These are phyloP conservation scores for Gadopsis bispinosus DNA, from an alignment of 2,797 vertebrate species.

Conservation along the genomic window DNA sequence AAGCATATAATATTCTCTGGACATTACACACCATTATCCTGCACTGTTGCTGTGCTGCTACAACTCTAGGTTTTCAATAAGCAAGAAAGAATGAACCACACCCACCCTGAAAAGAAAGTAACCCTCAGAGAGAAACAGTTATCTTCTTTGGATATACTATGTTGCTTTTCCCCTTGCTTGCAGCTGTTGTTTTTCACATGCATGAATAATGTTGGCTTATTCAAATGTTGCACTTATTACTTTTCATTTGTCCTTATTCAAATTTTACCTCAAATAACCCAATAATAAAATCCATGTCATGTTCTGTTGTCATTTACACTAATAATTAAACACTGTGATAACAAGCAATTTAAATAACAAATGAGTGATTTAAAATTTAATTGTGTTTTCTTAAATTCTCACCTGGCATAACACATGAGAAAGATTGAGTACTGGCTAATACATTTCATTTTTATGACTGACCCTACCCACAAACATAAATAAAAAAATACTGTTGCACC, in stretches of 20 bases:
- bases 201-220: not conserved
- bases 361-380: not conserved
- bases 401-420: not conserved
- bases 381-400: not conserved
- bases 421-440: slow-evolving; percentile 9
- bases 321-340: slow-evolving; percentile 37
- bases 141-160: not conserved
- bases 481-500: not conserved
- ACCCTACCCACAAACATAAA: slow-evolving; percentile 34
- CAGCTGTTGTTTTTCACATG: not conserved
- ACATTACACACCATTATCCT: slow-evolving; percentile 70
- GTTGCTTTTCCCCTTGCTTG: not conserved
- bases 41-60: slow-evolving; percentile 34
- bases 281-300: slow-evolving; percentile 15
- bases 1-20: slow-evolving; percentile 65
- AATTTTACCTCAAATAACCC: not conserved
- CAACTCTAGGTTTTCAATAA: slow-evolving; percentile 44
- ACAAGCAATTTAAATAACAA: not conserved
- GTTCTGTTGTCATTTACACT: slow-evolving; percentile 44
- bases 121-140: not conserved
- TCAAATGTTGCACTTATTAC: not conserved
- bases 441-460: slow-evolving; percentile 19
- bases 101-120: not conserved
- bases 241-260: slow-evolving; percentile 31
- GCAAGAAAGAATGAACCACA: slow-evolving; percentile 13